Evolutionary conservation across 2,797 vertebrate genomes (phyloP).

Genomic region (Sebastes aleutianus): DNA sequence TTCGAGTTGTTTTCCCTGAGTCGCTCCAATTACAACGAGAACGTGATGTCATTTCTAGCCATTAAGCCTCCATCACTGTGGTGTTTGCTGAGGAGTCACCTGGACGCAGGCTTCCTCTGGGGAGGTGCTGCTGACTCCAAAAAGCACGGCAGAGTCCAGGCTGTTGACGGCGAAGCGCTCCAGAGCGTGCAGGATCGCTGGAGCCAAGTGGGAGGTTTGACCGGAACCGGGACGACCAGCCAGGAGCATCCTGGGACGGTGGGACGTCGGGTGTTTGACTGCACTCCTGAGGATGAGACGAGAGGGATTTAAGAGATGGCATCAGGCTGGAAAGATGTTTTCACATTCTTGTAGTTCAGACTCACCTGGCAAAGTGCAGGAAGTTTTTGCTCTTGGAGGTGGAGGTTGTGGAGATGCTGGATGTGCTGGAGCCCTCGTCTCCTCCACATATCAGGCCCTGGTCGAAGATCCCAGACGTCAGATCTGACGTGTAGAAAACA

Average conservation of each 20-base stretch:
- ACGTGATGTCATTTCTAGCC: too few species aligned
- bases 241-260: conserved; percentile 88
- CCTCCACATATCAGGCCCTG: conserved; percentile 78
- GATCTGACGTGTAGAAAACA: conserved; percentile 37
- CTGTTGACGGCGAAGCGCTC: conserved; percentile 89
- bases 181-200: conserved; percentile 89
- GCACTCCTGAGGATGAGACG: conserved; percentile 78
- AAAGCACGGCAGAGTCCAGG: conserved; percentile 86
- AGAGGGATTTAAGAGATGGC: too few species aligned
- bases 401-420: conserved; percentile 59
- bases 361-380: conserved; percentile 53
- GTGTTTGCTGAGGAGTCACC: conserved; percentile 69
- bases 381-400: conserved; percentile 18
- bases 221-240: conserved; percentile 84
- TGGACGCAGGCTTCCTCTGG: conserved; percentile 91
- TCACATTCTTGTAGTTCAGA: not conserved
- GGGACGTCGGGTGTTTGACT: conserved; percentile 84
- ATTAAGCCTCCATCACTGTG: too few species aligned
- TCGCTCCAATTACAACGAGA: too few species aligned
- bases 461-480: conserved; percentile 70
- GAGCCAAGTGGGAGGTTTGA: conserved; percentile 90
- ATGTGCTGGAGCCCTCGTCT: conserved; percentile 75
- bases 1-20: too few species aligned
- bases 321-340: too few species aligned
- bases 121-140: conserved; percentile 80